phyloP scores from a whole-genome alignment of 2,113 vertebrate genomes.

The Lophius piscatorius region DNA sequence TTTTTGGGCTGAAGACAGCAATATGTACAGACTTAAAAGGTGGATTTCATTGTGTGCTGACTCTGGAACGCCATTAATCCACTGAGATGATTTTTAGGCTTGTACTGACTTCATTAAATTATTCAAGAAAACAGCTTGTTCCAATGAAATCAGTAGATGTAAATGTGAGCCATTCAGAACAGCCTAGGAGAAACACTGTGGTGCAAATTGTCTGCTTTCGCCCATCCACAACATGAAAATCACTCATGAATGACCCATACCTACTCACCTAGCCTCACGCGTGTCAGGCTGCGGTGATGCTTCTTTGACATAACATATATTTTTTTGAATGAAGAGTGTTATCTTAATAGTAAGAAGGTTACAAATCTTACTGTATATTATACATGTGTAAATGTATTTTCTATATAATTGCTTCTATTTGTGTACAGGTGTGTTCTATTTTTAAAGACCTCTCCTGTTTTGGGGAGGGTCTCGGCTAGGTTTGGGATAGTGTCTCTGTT shows the following conservation, averaged over 20 bases:
- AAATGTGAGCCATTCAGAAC: constrained; percentile 45
- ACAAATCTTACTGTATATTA: constrained; percentile 77
- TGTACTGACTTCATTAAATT: constrained; percentile 15
- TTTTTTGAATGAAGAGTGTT: constrained; percentile 74
- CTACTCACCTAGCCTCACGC: constrained; percentile 58
- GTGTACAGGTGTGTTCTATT: constrained; percentile 67
- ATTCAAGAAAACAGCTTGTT: constrained; percentile 20
- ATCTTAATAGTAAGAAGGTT: constrained; percentile 71
- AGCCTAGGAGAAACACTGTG: constrained; percentile 66
- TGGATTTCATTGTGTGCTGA: constrained; percentile 22
- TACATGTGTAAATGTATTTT: constrained; percentile 81
- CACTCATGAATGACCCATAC: constrained; percentile 60
- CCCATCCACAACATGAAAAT: constrained; percentile 55
- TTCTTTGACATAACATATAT: constrained; percentile 75
- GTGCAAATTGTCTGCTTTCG: constrained; percentile 55
- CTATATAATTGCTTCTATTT: constrained; percentile 76
- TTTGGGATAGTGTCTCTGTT: constrained; percentile 80
- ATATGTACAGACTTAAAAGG: constrained; percentile 62
- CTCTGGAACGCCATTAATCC: constrained; percentile 10
- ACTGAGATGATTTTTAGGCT: constrained; percentile 10
- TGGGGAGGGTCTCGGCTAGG: constrained; percentile 64
- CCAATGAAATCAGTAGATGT: constrained; percentile 31
- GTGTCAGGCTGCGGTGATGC: constrained; percentile 52
- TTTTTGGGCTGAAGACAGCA: constrained; percentile 65
- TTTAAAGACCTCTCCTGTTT: constrained; percentile 66